These are phyloP conservation scores for Prosopocoilus inquinatus DNA, from an alignment of 2,888 invertebrate species.

Conservation along the genomic window DNA sequence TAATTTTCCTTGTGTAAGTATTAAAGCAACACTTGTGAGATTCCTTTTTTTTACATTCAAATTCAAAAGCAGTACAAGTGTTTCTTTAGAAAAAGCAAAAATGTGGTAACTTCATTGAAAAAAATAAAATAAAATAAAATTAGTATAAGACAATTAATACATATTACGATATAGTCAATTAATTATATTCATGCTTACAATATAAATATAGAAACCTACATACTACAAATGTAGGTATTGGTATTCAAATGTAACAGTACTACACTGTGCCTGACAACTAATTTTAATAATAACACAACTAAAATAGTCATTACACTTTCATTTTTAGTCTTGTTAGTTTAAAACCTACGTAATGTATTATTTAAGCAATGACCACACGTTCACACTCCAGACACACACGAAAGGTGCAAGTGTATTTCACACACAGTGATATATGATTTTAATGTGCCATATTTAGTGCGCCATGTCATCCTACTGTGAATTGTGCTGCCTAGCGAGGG, in stretches of 20 bases:
- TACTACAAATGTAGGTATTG: slow-evolving; percentile 55
- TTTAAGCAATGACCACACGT: slow-evolving; percentile 13
- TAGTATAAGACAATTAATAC: too few relatives aligned
- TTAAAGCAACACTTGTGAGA: too few relatives aligned
- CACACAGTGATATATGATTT: slow-evolving; percentile 48
- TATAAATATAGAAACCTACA: slow-evolving; percentile 17
- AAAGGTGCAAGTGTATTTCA: slow-evolving; percentile 50
- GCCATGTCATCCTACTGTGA: slow-evolving; percentile 53
- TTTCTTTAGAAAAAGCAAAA: too few relatives aligned
- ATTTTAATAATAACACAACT: background rate
- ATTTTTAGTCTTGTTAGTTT: slow-evolving; percentile 1
- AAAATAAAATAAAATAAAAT: too few relatives aligned
- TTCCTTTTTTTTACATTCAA: too few relatives aligned
- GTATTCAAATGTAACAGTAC: slow-evolving; percentile 65
- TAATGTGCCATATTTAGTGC: slow-evolving; percentile 51
- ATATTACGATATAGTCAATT: background rate
- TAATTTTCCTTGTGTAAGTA: too few relatives aligned
- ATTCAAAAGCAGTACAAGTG: too few relatives aligned
- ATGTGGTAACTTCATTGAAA: too few relatives aligned
- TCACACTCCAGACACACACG: slow-evolving; percentile 45
- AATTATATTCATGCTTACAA: slow-evolving; percentile 2
- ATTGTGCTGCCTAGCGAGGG: slow-evolving; percentile 48
- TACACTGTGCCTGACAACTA: slow-evolving; percentile 28
- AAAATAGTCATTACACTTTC: background rate
- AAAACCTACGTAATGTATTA: slow-evolving; percentile 7